These are phyloP conservation scores for Cataglyphis hispanica DNA, from an alignment of 1,140 invertebrate genomes.

Conservation along the genomic window DNA sequence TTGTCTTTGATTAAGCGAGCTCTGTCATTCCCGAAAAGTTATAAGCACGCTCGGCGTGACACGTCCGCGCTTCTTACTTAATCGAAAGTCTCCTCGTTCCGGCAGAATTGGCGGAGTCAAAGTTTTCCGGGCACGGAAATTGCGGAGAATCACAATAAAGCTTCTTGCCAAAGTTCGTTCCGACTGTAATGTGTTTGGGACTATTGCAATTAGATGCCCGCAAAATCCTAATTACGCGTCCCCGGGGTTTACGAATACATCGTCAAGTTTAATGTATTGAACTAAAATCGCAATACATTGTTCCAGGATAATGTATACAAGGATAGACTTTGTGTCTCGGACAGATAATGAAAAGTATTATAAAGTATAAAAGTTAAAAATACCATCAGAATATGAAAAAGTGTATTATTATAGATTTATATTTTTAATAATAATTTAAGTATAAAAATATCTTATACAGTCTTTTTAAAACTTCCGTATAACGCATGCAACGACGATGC, in stretches of 20 bases:
- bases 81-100: slow-evolving; percentile 45
- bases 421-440: background rate
- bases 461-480: background rate
- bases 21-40: slow-evolving; percentile 31
- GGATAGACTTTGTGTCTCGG: background rate
- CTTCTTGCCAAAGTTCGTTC: slow-evolving; percentile 47
- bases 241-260: background rate
- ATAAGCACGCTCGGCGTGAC: slow-evolving; percentile 15
- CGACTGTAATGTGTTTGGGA: slow-evolving; percentile 48
- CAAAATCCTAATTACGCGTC: slow-evolving; percentile 45
- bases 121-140: slow-evolving; percentile 45
- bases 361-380: background rate
- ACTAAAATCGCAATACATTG: background rate
- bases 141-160: slow-evolving; percentile 53
- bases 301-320: slow-evolving; percentile 1
- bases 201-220: slow-evolving; percentile 52
- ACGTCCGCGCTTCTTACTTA: slow-evolving; percentile 24
- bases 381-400: background rate
- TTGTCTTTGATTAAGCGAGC: background rate
- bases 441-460: background rate
- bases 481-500: background rate
- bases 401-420: background rate
- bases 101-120: slow-evolving; percentile 40
- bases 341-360: background rate
- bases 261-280: slow-evolving; percentile 23